phyloP scores from a whole-genome alignment of 2,113 vertebrate species.

The Brachyistius frenatus region DNA sequence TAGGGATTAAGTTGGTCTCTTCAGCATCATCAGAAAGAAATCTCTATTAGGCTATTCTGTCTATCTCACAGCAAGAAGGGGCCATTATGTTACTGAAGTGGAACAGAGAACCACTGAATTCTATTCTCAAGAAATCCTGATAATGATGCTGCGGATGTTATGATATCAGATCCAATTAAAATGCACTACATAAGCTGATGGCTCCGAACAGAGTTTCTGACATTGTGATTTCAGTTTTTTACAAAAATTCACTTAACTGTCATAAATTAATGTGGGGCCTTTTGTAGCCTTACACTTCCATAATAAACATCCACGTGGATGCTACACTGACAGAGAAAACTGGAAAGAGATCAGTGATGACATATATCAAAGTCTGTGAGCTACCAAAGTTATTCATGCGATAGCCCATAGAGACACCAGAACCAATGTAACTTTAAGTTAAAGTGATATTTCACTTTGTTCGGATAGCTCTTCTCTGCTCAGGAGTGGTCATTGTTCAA shows the following conservation, averaged over 20 bases:
- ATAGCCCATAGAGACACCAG: slow-evolving; percentile 23
- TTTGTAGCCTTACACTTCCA: slow-evolving; percentile 13
- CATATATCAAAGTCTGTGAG: slow-evolving; percentile 46
- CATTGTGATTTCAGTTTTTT: slow-evolving; percentile 45
- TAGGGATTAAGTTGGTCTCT: slow-evolving; percentile 63
- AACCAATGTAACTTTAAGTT: slow-evolving; percentile 21
- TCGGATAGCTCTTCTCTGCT: slow-evolving; percentile 5
- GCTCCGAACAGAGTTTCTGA: slow-evolving; percentile 32
- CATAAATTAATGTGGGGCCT: slow-evolving; percentile 6
- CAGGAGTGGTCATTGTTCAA: slow-evolving; percentile 16
- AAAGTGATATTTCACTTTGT: slow-evolving; percentile 45
- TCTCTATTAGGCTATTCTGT: slow-evolving; percentile 62
- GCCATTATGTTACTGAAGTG: slow-evolving; percentile 66
- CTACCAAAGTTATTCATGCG: slow-evolving; percentile 38
- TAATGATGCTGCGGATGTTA: slow-evolving; percentile 57
- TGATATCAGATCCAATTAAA: slow-evolving; percentile 69
- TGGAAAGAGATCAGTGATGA: slow-evolving; percentile 50
- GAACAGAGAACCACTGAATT: slow-evolving; percentile 58
- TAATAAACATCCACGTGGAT: neutral
- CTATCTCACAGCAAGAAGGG: slow-evolving; percentile 46
- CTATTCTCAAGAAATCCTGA: slow-evolving; percentile 53
- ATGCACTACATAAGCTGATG: slow-evolving; percentile 28
- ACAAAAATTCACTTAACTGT: slow-evolving; percentile 31
- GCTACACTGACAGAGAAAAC: slow-evolving; percentile 40
- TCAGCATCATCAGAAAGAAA: slow-evolving; percentile 66